These are phyloP conservation scores for Limnodromus scolopaceus DNA, from an alignment of 2,797 vertebrate genomes.

Conservation along the genomic window DNA sequence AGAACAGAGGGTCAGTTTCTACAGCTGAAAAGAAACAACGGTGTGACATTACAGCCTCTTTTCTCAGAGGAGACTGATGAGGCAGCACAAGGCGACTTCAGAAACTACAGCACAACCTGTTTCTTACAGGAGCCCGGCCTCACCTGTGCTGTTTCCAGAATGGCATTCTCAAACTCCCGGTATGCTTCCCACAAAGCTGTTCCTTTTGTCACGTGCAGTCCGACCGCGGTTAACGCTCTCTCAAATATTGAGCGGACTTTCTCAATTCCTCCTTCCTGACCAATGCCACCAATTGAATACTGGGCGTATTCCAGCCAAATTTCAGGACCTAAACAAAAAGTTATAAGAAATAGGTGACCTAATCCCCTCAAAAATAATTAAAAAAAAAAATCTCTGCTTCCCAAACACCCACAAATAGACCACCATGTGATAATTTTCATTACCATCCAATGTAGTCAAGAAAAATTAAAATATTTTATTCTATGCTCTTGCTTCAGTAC, in stretches of 20 bases:
- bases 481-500: neutral
- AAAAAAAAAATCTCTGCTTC: neutral
- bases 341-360: neutral
- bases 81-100: neutral
- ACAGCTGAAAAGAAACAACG: neutral
- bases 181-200: conserved; percentile 93
- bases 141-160: conserved; percentile 93
- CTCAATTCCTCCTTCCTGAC: conserved; percentile 90
- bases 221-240: conserved; percentile 90
- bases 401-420: accelerated
- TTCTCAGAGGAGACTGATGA: neutral
- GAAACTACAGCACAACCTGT: neutral
- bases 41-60: accelerated
- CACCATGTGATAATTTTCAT: accelerated
- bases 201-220: conserved; percentile 94
- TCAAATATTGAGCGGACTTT: conserved; percentile 91
- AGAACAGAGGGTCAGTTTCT: neutral
- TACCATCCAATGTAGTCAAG: accelerated
- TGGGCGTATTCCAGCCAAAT: conserved; percentile 98
- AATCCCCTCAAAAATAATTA: accelerated
- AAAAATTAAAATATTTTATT: neutral
- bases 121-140: neutral
- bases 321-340: conserved; percentile 86
- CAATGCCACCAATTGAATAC: conserved; percentile 96
- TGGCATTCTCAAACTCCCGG: conserved; percentile 95